Conservation (phyloP, 64 coral and sea anemone genomes). For the Montipora foliosa region DNA sequence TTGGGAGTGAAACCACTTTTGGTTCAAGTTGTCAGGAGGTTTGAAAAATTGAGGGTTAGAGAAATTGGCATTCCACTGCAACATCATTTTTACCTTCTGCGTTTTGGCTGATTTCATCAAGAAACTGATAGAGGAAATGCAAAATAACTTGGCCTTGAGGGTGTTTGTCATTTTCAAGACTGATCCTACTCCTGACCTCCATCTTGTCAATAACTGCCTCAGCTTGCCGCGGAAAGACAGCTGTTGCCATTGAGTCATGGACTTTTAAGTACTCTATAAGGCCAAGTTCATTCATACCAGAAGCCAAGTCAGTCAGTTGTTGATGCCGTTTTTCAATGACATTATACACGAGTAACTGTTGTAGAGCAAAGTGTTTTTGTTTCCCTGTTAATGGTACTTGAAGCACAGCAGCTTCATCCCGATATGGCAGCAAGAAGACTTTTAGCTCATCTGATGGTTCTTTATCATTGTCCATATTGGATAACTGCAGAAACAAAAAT, state of each 20-base stretch:
- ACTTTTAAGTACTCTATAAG: constrained; percentile 24
- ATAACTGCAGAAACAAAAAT: constrained; percentile 34
- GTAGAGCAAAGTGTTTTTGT: constrained; percentile 38
- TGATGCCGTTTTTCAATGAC: not conserved
- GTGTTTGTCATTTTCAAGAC: not conserved
- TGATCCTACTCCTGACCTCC: not conserved
- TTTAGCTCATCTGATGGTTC: not conserved
- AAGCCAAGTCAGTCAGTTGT: constrained; percentile 2
- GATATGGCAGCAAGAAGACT: constrained; percentile 34
- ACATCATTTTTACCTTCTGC: constrained; percentile 18
- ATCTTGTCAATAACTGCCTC: not conserved
- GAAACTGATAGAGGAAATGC: not conserved
- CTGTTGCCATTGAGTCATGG: not conserved
- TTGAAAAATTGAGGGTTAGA: not conserved
- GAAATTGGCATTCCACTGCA: not conserved
- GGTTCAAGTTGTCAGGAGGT: too few species aligned
- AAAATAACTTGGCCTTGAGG: constrained; percentile 21
- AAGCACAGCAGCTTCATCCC: constrained; percentile 53
- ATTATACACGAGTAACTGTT: constrained; percentile 24
- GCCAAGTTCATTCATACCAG: constrained; percentile 51
- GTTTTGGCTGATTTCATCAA: constrained; percentile 24
- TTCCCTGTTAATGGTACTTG: constrained; percentile 35
- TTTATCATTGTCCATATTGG: constrained; percentile 31
- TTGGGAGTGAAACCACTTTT: too few species aligned
- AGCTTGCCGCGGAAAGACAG: constrained; percentile 27